A percentile compares a stretch with the other conserved stretches of the same genome.
Conservation (phyloP, 2,113 vertebrate genomes). For the Phaethornis superciliosus region DNA sequence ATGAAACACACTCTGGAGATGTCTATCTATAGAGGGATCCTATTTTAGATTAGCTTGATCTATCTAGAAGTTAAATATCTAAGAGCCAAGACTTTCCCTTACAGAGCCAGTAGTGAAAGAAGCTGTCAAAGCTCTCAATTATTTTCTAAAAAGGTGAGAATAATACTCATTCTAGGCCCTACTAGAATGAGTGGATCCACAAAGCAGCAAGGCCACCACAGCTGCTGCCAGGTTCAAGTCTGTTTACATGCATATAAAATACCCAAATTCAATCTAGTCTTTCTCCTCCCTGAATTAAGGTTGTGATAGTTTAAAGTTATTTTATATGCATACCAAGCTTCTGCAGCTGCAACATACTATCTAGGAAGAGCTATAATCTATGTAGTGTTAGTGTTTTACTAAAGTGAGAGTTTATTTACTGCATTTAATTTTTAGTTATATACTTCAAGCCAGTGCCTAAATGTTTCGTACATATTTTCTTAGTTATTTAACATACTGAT, state of each 20-base stretch:
- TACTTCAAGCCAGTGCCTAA: background rate
- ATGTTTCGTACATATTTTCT: background rate
- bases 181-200: background rate
- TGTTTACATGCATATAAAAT: background rate
- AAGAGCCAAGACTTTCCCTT: background rate
- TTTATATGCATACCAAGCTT: background rate
- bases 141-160: background rate
- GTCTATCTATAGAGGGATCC: constrained; percentile 9
- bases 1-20: constrained; percentile 40
- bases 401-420: background rate
- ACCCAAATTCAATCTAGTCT: background rate
- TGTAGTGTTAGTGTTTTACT: background rate
- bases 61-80: background rate
- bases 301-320: background rate
- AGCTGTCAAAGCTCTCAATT: background rate
- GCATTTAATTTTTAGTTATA: background rate
- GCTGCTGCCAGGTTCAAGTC: background rate
- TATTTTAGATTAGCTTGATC: constrained; percentile 23
- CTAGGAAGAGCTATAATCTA: background rate
- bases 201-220: background rate
- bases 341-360: background rate
- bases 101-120: background rate
- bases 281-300: background rate
- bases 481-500: background rate
- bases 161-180: background rate